Base-by-base conservation (phyloP, 2,797 vertebrate species). In the Calcarius lapponicus region DNA sequence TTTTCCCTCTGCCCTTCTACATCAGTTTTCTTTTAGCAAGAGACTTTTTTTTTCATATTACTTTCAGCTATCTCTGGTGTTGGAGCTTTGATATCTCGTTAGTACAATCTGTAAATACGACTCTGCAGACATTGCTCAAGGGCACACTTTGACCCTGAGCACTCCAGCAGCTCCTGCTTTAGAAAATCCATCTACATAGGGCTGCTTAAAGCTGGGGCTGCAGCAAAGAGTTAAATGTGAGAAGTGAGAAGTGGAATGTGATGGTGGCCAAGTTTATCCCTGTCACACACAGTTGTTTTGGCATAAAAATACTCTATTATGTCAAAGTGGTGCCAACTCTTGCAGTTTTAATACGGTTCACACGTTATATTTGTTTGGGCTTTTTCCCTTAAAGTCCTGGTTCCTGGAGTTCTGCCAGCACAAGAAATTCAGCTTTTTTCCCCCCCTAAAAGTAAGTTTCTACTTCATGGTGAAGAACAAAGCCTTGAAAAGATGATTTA, bases 41-140 rank as follows among this genome's bases (percentile, higher is more conserved):
- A 86, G 67, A 40, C 53, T 66, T 65, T 42, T 43, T 43, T 88
- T 87, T 83, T 67, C 66, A 18, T 90, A 90, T 88, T 86, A 82
- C 78, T 94, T 82, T 88, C 86, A 92, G 88, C 90, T 86, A 6
- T 90, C 83, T 81, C 43, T 82, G 64, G 56, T 36, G 57, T 28
- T 67, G 80, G 80, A 73, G 91, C 91, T 95, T 90, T 95, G 95
- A 86, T 96, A 93, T 92, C 88, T 93, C 48, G 65, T 93, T 75
- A 91, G 91, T 71, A 45, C 86, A 50, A 84, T 92, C 76, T 79
- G 91, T 90, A 94, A 96, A 86, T 82, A 84, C 2, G 7, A 60
- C 78, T 88, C 80, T 92, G 82, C 93, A 96, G 95, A 93, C 83
- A 25, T 56, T 6, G 90, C 95, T 88, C 50, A 60, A 66, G 86